Conservation (phyloP, 2,797 vertebrate species). For the Thripadectes ignobilis region DNA sequence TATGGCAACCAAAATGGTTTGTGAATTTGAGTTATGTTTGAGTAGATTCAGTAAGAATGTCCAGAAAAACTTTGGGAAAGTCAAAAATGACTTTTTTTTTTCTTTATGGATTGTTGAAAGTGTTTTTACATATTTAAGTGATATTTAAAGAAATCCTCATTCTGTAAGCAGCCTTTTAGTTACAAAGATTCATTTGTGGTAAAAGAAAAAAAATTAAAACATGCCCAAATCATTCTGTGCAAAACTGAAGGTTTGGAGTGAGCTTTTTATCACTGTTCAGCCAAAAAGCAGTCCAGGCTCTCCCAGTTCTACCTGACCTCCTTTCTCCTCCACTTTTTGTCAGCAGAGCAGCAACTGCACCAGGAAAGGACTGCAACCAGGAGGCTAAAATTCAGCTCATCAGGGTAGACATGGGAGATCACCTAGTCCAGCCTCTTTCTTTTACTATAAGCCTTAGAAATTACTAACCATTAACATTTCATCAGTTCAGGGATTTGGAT, state of each 20-base stretch:
- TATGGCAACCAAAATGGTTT: background rate
- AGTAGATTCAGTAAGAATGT: background rate
- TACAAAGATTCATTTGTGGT: background rate
- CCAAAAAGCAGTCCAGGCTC: background rate
- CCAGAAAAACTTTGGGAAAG: background rate
- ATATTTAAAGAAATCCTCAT: background rate
- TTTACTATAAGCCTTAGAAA: background rate
- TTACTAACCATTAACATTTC: slow-evolving; percentile 15
- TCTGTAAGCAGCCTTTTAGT: background rate
- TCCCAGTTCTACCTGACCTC: background rate
- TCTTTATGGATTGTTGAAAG: background rate
- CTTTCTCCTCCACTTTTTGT: background rate
- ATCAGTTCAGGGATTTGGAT: background rate
- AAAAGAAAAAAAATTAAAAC: background rate
- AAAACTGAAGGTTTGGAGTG: background rate
- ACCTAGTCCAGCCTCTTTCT: background rate
- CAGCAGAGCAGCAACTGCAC: background rate
- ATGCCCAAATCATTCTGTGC: background rate
- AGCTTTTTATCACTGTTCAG: background rate
- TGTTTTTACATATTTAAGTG: background rate
- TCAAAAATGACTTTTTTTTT: background rate
- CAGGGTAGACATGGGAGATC: rapidly evolving
- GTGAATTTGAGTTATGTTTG: background rate
- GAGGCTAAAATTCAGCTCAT: background rate
- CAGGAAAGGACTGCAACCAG: background rate